phyloP scores from a whole-genome alignment of 2,888 invertebrate genomes.

The Chirona hameri region DNA sequence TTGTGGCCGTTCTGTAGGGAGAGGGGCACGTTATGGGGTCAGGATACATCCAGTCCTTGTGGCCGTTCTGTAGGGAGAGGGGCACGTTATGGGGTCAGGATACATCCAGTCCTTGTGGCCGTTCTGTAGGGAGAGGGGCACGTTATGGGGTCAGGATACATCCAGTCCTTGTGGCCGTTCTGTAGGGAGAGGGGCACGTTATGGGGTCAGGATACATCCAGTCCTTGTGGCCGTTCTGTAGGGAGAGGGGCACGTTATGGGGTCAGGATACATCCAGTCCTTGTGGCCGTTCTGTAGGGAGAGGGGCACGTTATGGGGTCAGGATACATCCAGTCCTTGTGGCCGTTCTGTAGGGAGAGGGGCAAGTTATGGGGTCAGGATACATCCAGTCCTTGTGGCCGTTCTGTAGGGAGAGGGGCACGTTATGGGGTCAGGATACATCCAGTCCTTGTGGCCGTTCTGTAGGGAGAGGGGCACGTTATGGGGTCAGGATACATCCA shows the following conservation, averaged over 20 bases:
- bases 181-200: conserved; percentile 39
- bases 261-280: conserved; percentile 69
- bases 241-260: background rate
- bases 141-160: conserved; percentile 48
- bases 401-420: conserved; percentile 45
- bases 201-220: conserved; percentile 60
- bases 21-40: too few relatives aligned
- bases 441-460: conserved; percentile 85
- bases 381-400: conserved; percentile 89
- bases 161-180: conserved; percentile 85
- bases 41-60: conserved; percentile 78
- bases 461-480: conserved; percentile 39
- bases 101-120: conserved; percentile 89
- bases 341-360: conserved; percentile 56
- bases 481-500: conserved; percentile 60
- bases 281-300: conserved; percentile 64
- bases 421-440: conserved; percentile 48
- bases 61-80: conserved; percentile 56
- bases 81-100: too few relatives aligned
- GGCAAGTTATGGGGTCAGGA: too few relatives aligned
- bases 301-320: too few relatives aligned
- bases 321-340: conserved; percentile 78
- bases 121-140: conserved; percentile 45
- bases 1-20: conserved; percentile 64
- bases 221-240: conserved; percentile 73